These are phyloP conservation scores for Drosophila paulistorum DNA, from an alignment of 1,140 invertebrate genomes.

Conservation along the genomic window DNA sequence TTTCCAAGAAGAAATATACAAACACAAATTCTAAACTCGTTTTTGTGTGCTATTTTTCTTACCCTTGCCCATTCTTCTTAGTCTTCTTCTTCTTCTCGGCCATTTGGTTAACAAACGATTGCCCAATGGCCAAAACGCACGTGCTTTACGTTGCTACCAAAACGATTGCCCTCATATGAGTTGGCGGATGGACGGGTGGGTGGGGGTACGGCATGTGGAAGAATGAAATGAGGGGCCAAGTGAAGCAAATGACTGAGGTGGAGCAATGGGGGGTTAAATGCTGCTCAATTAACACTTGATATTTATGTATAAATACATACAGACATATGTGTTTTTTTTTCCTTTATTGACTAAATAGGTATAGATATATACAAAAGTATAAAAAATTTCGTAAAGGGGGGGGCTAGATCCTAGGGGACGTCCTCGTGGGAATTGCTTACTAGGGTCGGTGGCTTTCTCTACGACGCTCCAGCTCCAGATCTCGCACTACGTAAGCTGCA, in stretches of 20 bases:
- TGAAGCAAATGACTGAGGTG: not conserved
- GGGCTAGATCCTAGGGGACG: too few relatives aligned
- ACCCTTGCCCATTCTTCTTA: constrained; percentile 31
- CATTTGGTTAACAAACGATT: constrained; percentile 31
- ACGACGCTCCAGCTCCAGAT: too few relatives aligned
- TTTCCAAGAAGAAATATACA: constrained; percentile 46
- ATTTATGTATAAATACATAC: not conserved
- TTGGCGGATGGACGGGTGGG: not conserved
- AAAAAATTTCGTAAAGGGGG: too few relatives aligned
- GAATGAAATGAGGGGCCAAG: not conserved
- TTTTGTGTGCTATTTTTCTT: not conserved
- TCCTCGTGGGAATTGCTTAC: too few relatives aligned
- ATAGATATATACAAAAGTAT: too few relatives aligned
- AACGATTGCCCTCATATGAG: constrained; percentile 16
- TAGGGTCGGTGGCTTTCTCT: too few relatives aligned
- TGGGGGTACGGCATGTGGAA: too few relatives aligned
- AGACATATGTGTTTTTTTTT: too few relatives aligned
- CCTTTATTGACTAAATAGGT: too few relatives aligned
- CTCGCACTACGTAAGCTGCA: too few relatives aligned
- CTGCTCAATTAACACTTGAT: constrained; percentile 3
- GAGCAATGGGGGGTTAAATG: not conserved
- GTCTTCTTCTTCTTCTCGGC: constrained; percentile 34
- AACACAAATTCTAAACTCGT: constrained; percentile 11
- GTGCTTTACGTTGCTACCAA: constrained; percentile 54
- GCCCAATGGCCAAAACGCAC: constrained; percentile 60